These are phyloP conservation scores for Tenthredo amoena DNA, from an alignment of 2,888 invertebrate genomes.

Conservation along the genomic window DNA sequence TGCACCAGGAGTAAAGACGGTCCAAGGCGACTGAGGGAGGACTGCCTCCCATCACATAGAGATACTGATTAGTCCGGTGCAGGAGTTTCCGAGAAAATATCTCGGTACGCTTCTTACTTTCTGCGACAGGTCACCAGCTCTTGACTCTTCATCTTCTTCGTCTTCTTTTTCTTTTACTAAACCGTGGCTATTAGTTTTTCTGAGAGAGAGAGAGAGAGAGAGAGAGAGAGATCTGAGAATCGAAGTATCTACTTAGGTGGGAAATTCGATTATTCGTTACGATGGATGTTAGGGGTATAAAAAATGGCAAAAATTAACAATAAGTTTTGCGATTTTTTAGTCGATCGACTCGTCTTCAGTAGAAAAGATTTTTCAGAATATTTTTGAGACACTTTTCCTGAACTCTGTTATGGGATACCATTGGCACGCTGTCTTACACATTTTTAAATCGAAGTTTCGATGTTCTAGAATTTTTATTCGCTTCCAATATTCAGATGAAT, in stretches of 20 bases:
- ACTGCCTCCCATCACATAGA: constrained; percentile 34
- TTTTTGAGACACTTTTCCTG: background rate
- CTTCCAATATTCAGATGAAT: no score
- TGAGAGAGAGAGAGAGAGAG: background rate
- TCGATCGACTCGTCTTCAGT: no score
- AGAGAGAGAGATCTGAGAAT: background rate
- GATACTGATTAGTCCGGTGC: constrained; percentile 47
- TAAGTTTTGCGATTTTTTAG: no score
- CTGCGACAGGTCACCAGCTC: constrained; percentile 24
- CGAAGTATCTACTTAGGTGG: background rate
- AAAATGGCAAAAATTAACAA: no score
- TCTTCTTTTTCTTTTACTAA: background rate
- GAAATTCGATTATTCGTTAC: background rate
- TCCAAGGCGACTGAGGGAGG: background rate
- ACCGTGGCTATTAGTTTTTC: background rate
- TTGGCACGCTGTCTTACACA: no score
- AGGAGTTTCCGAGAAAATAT: constrained; percentile 33
- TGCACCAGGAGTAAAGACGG: constrained; percentile 10
- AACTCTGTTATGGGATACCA: background rate
- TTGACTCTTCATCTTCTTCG: background rate
- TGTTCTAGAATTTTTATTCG: no score
- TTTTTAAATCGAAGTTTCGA: no score
- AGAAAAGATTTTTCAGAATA: no score
- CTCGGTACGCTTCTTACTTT: background rate
- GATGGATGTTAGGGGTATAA: no score